A percentile compares a stretch with the other conserved stretches of the same genome.
Evolutionary conservation across 2,888 invertebrate genomes (phyloP).

Genomic region (Trichacis sp.): DNA sequence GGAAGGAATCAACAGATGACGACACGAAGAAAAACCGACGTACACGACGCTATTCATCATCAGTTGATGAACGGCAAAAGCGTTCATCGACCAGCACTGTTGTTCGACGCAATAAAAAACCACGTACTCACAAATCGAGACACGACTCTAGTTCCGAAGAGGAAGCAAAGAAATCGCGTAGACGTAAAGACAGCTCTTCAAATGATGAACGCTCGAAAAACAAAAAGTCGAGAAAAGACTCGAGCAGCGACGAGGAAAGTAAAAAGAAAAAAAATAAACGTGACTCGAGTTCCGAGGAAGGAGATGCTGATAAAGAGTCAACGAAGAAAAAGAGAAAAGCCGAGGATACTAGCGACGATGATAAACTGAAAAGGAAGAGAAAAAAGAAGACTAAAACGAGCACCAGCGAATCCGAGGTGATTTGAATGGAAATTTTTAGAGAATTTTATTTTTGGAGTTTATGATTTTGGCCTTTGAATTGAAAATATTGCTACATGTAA

Average conservation of each 20-base stretch:
- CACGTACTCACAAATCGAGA: slow-evolving; percentile 61
- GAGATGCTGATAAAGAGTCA: slow-evolving; percentile 75
- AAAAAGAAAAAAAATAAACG: slow-evolving; percentile 58
- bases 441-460: no score
- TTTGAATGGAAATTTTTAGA: no score
- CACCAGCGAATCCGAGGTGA: slow-evolving; percentile 67
- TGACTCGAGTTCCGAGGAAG: slow-evolving; percentile 72
- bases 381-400: slow-evolving; percentile 68
- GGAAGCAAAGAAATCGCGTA: slow-evolving; percentile 73
- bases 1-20: slow-evolving; percentile 69
- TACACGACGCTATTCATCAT: slow-evolving; percentile 61
- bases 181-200: slow-evolving; percentile 74
- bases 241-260: slow-evolving; percentile 62
- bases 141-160: slow-evolving; percentile 75
- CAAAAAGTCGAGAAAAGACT: slow-evolving; percentile 68
- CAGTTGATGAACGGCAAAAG: slow-evolving; percentile 57
- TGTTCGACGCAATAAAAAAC: slow-evolving; percentile 67
- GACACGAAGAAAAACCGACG: slow-evolving; percentile 62
- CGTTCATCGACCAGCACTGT: slow-evolving; percentile 53
- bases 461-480: neutral
- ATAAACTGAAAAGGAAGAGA: slow-evolving; percentile 71
- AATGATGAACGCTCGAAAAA: slow-evolving; percentile 72
- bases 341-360: slow-evolving; percentile 74
- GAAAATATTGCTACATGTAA: neutral
- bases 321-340: slow-evolving; percentile 76